Conservation (phyloP, 2,888 invertebrate genomes). For the Carabus problematicus region DNA sequence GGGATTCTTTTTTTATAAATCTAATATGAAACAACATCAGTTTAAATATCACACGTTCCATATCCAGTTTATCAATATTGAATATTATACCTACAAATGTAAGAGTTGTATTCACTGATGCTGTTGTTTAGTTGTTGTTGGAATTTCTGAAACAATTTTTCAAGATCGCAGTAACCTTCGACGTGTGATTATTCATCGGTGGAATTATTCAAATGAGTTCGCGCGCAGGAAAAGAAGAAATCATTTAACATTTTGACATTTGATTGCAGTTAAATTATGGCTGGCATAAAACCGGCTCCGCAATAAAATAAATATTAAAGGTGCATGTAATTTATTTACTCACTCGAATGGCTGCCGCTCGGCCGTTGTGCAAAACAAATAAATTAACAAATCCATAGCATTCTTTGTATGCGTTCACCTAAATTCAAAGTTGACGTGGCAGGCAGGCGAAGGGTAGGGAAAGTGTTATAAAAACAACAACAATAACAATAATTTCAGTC, state of each 20-base stretch:
- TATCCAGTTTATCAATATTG: too few relatives aligned
- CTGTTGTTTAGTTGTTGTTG: too few relatives aligned
- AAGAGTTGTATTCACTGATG: too few relatives aligned
- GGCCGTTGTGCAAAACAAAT: conserved; percentile 26
- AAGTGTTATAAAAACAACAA: conserved; percentile 21
- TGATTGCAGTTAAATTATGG: conserved; percentile 41
- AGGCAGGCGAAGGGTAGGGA: background rate
- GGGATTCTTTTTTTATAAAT: too few relatives aligned
- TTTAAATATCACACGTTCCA: too few relatives aligned
- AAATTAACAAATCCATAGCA: conserved; percentile 15
- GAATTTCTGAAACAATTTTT: conserved; percentile 17
- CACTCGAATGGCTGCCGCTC: conserved; percentile 5
- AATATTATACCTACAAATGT: too few relatives aligned
- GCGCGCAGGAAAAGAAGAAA: conserved; percentile 25
- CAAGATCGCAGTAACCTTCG: conserved; percentile 31
- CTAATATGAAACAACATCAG: too few relatives aligned
- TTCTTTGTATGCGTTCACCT: background rate
- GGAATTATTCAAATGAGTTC: conserved; percentile 31
- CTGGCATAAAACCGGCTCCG: conserved; percentile 31
- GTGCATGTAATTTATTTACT: conserved; percentile 38
- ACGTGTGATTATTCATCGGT: conserved; percentile 23
- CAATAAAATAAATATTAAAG: conserved; percentile 39
- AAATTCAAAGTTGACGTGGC: too few relatives aligned
- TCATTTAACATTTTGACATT: conserved; percentile 41
- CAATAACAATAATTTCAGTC: too few relatives aligned